Base-by-base conservation (phyloP, 1,140 invertebrate species). In the Trichoplusia ni region DNA sequence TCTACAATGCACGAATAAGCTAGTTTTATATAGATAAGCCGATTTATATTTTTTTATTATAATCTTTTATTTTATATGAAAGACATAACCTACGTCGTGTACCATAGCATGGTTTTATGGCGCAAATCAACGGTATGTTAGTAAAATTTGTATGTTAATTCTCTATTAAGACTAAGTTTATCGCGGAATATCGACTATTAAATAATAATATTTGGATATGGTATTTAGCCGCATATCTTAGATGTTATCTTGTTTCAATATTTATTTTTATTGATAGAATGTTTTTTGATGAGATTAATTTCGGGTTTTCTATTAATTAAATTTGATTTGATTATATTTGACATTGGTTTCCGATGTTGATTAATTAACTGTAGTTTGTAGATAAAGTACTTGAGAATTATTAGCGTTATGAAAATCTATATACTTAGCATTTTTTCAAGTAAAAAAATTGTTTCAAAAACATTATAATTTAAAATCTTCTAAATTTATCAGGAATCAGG, bases 21-120 rank as follows among this genome's bases (percentile, higher is more conserved):
- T 72, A 84, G 82, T 86, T 88, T 86, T 83, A 88, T 82, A 88
- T 71, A 87, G 84, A 90, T 88, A 90, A 90, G 87, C 84, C 84
- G 87, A 90, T 88, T 90, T 84, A 79, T 72, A 71, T 82, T 86
- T 87, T 73, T 86, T 89, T 77, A 79, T 84, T 84, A 72, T 75
- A 74, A 68, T 70, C 71, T 74, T 76, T 79, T 73, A 78, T 77
- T 81, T 72, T 75, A 44, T 76, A 42, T 67, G 64, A 73, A 73
- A 79, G 71, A 69, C 65, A 75, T 75, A 67, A 70, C 60, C 31
- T 71, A 61, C n/a, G n/a, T n/a, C n/a, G n/a, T 66, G 59, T 70
- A 69, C 31, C 62, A 67, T 72, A 73, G 59, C 54, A 66, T 67
- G 35, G 44, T 13, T 77, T 75, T 78, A 71, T 72, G 67, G 73